These are phyloP conservation scores for Drosophila picticornis DNA, from an alignment of 2,888 invertebrate genomes.

Conservation along the genomic window DNA sequence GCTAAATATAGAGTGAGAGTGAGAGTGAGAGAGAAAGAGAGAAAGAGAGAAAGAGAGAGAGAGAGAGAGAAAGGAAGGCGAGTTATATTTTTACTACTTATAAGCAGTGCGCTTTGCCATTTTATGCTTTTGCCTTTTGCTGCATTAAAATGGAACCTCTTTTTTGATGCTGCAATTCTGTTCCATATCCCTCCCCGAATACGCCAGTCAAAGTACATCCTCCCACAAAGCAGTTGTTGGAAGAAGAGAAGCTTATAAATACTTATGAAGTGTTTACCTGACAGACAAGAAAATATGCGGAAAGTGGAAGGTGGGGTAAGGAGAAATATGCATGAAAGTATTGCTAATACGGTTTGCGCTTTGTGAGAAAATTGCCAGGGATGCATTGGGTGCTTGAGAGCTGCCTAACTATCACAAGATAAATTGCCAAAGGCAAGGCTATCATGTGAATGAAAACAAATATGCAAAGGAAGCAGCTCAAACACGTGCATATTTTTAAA, in stretches of 20 bases:
- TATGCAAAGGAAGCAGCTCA: slow-evolving; percentile 8
- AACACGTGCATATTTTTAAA: slow-evolving; percentile 1
- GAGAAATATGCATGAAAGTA: slow-evolving; percentile 46
- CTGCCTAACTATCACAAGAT: slow-evolving; percentile 17
- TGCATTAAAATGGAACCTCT: slow-evolving; percentile 62
- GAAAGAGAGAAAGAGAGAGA: too few species aligned
- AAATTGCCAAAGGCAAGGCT: slow-evolving; percentile 23
- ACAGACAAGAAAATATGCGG: slow-evolving; percentile 7
- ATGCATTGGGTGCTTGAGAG: slow-evolving; percentile 27
- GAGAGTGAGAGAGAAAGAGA: too few species aligned
- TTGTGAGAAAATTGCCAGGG: slow-evolving; percentile 45
- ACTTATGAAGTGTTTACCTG: slow-evolving; percentile 58
- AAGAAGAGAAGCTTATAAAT: slow-evolving; percentile 57
- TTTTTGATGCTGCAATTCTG: slow-evolving; percentile 49
- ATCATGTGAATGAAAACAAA: slow-evolving; percentile 16
- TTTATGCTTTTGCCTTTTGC: slow-evolving; percentile 66
- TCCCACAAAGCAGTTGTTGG: slow-evolving; percentile 29
- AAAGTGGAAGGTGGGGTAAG: not conserved
- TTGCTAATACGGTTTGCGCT: slow-evolving; percentile 54
- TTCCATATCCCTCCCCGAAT: not conserved
- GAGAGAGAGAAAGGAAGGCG: not conserved
- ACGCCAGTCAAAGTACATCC: not conserved
- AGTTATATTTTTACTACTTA: slow-evolving; percentile 58
- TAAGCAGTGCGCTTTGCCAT: slow-evolving; percentile 60
- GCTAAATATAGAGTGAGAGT: not conserved